Conservation (phyloP, 2,888 invertebrate species). For the Sceliomorpha sp. region DNA sequence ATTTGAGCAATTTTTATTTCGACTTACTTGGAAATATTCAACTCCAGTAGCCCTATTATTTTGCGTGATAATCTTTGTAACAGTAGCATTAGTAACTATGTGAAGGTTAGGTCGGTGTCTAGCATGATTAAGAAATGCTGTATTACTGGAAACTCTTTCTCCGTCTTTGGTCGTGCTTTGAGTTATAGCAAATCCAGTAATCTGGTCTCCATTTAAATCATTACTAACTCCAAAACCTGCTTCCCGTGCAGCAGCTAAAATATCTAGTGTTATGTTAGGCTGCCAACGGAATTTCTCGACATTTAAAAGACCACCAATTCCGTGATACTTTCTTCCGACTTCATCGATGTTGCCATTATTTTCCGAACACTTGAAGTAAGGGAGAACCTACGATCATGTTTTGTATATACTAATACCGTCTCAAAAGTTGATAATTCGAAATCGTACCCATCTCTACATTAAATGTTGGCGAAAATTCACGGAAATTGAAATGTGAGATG, state of each 20-base stretch:
- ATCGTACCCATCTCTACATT: too few species aligned
- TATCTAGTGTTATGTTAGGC: constrained; percentile 84
- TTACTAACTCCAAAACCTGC: constrained; percentile 84
- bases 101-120: constrained; percentile 83
- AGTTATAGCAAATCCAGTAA: constrained; percentile 85
- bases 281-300: constrained; percentile 85
- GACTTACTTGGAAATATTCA: constrained; percentile 81
- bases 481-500: too few species aligned
- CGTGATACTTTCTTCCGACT: constrained; percentile 84
- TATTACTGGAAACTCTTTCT: constrained; percentile 83
- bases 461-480: too few species aligned
- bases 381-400: constrained; percentile 82
- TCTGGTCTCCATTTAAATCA: constrained; percentile 85
- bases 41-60: constrained; percentile 83
- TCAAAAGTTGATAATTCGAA: too few species aligned
- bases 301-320: constrained; percentile 84
- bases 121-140: constrained; percentile 83
- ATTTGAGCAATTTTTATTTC: too few species aligned
- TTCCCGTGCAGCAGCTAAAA: constrained; percentile 84
- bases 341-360: constrained; percentile 85
- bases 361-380: constrained; percentile 86
- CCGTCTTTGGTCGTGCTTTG: constrained; percentile 85
- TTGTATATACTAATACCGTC: too few species aligned
- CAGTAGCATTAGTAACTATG: constrained; percentile 84
- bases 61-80: constrained; percentile 82